phyloP scores from a whole-genome alignment of 2,888 invertebrate genomes.

The Schizaphis graminum region DNA sequence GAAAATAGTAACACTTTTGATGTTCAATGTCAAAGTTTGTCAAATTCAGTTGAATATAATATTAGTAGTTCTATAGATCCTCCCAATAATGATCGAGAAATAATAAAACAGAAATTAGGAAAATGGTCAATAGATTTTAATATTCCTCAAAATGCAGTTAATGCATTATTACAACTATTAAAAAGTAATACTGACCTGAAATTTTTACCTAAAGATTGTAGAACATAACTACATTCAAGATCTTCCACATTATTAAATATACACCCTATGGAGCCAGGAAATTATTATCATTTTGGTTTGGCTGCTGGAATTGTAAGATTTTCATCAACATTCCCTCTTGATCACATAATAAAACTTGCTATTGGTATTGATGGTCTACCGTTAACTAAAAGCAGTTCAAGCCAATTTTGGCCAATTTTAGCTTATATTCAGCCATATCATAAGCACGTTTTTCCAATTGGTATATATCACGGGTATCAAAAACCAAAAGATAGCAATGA shows the following conservation, averaged over 20 bases:
- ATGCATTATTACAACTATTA: background rate
- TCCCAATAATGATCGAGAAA: too few species aligned
- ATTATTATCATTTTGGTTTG: too few species aligned
- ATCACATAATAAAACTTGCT: background rate
- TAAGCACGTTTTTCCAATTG: too few species aligned
- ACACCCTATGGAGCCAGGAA: background rate
- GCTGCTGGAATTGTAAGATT: background rate
- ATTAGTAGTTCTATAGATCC: too few species aligned
- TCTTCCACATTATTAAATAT: background rate
- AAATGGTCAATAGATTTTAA: slow-evolving; percentile 9
- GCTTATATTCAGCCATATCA: too few species aligned
- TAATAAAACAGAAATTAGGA: background rate
- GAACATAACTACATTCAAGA: background rate
- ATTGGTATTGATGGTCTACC: background rate
- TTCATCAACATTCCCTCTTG: background rate
- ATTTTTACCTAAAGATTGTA: background rate
- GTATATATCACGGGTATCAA: background rate
- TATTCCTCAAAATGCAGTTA: background rate
- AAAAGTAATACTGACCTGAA: background rate
- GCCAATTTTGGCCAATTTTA: slow-evolving; percentile 15
- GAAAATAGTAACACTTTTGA: too few species aligned
- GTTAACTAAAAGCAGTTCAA: background rate
- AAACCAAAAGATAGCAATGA: slow-evolving; percentile 9
- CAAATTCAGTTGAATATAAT: too few species aligned
- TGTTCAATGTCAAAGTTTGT: too few species aligned